These are phyloP conservation scores for Malthinus flaveolus DNA, from an alignment of 2,888 invertebrate species.

Conservation along the genomic window DNA sequence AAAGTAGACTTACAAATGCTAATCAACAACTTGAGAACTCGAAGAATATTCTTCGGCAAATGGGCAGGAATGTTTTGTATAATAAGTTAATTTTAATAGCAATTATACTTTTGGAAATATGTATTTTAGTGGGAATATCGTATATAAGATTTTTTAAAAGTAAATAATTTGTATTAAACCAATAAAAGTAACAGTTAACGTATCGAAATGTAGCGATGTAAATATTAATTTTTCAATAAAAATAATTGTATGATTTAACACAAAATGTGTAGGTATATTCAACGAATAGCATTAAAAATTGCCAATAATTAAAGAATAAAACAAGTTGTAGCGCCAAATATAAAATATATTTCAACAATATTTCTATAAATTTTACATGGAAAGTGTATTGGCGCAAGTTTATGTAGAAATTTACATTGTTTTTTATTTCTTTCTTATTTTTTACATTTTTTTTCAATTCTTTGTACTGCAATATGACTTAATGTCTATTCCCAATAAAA, in stretches of 20 bases:
- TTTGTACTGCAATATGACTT: slow-evolving; percentile 53
- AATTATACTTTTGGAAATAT: slow-evolving; percentile 73
- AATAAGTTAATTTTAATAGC: slow-evolving; percentile 75
- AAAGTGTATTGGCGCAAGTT: slow-evolving; percentile 49
- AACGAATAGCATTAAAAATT: too few species aligned
- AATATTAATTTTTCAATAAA: too few species aligned
- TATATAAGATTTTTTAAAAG: slow-evolving; percentile 61
- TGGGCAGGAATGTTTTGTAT: slow-evolving; percentile 71
- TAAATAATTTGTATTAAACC: background rate
- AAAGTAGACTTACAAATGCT: slow-evolving; percentile 69
- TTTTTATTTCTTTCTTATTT: slow-evolving; percentile 46
- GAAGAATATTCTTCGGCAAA: slow-evolving; percentile 64
- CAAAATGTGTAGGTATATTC: background rate
- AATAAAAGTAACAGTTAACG: too few species aligned
- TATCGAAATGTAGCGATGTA: too few species aligned
- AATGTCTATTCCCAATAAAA: slow-evolving; percentile 51
- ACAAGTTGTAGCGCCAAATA: slow-evolving; percentile 48
- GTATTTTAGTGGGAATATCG: slow-evolving; percentile 64
- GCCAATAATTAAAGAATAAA: too few species aligned
- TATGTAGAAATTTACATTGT: slow-evolving; percentile 43
- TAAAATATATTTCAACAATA: slow-evolving; percentile 51
- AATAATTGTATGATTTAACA: too few species aligned
- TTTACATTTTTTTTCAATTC: slow-evolving; percentile 42
- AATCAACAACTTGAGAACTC: slow-evolving; percentile 71
- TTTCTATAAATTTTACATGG: slow-evolving; percentile 45